Evolutionary conservation across 2,113 vertebrate genomes (phyloP).

Genomic region (Ictalurus furcatus): DNA sequence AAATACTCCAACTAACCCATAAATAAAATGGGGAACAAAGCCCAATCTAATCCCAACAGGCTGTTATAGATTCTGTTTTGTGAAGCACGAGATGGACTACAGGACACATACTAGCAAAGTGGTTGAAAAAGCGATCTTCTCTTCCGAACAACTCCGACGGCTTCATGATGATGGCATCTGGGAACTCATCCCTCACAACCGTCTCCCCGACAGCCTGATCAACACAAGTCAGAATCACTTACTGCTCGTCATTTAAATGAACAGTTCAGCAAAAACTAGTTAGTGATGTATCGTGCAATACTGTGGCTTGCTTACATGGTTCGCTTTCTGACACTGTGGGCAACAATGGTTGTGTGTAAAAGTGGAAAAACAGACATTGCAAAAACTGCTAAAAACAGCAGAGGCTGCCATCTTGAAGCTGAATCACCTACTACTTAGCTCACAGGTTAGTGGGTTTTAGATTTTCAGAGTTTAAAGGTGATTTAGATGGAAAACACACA

Average conservation of each 20-base stretch:
- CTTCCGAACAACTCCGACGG: slow-evolving; percentile 91
- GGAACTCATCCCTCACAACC: slow-evolving; percentile 85
- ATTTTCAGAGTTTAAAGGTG: too few species aligned
- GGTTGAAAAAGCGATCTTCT: slow-evolving; percentile 92
- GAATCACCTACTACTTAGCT: neutral
- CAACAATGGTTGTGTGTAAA: neutral
- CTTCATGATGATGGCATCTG: slow-evolving; percentile 89
- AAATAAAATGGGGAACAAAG: neutral
- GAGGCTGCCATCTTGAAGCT: too few species aligned
- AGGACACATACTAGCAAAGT: slow-evolving; percentile 81
- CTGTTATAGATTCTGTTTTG: neutral
- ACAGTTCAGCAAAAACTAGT: neutral
- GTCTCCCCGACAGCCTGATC: slow-evolving; percentile 88
- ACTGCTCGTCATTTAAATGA: neutral
- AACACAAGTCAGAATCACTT: neutral
- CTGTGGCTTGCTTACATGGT: neutral
- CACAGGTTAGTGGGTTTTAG: too few species aligned
- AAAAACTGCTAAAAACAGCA: neutral
- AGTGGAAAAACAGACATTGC: neutral
- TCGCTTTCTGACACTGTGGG: neutral
- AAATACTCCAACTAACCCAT: neutral
- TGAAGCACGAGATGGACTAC: neutral
- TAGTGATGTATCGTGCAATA: neutral
- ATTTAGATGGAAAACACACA: too few species aligned
- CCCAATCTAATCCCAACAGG: neutral